Percentiles rank a stretch among this genome's conserved stretches.
Evolutionary conservation across 2,888 invertebrate species (phyloP).

Genomic region (Caenorhabditis drosophilae): DNA sequence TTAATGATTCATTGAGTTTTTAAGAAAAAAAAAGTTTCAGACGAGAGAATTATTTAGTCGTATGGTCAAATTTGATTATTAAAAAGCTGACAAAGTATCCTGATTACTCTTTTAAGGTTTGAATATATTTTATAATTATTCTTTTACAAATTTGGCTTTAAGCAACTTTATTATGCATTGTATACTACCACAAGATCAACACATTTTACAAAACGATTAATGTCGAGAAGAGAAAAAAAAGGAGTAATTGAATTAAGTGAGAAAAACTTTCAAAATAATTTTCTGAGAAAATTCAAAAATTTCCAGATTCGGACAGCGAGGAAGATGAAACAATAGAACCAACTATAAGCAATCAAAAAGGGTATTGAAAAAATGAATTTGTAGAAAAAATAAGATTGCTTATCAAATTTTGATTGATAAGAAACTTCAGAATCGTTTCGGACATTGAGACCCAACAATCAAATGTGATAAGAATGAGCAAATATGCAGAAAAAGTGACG

Average conservation of each 20-base stretch:
- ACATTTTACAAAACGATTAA: constrained; percentile 35
- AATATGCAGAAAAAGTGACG: background rate
- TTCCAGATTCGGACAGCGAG: constrained; percentile 36
- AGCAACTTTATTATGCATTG: constrained; percentile 39
- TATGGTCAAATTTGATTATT: constrained; percentile 59
- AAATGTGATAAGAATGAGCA: background rate
- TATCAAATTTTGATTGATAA: background rate
- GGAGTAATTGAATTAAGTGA: constrained; percentile 35
- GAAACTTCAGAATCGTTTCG: background rate
- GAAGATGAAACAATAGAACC: constrained; percentile 30
- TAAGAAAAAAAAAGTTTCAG: constrained; percentile 6
- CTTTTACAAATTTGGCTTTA: background rate
- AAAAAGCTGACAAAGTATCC: constrained; percentile 55
- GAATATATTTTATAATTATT: background rate
- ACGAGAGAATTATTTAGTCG: constrained; percentile 50
- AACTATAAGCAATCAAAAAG: constrained; percentile 3
- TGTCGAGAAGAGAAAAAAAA: constrained; percentile 28
- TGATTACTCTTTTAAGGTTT: constrained; percentile 57
- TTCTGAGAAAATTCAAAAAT: too few relatives aligned
- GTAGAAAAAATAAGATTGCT: background rate
- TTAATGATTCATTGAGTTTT: background rate
- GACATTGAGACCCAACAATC: background rate
- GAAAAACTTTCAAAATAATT: too few relatives aligned
- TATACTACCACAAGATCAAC: constrained; percentile 26
- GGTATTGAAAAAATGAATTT: background rate